Evolutionary conservation across 2,113 vertebrate species (phyloP).

Genomic region (Arenaria interpres): DNA sequence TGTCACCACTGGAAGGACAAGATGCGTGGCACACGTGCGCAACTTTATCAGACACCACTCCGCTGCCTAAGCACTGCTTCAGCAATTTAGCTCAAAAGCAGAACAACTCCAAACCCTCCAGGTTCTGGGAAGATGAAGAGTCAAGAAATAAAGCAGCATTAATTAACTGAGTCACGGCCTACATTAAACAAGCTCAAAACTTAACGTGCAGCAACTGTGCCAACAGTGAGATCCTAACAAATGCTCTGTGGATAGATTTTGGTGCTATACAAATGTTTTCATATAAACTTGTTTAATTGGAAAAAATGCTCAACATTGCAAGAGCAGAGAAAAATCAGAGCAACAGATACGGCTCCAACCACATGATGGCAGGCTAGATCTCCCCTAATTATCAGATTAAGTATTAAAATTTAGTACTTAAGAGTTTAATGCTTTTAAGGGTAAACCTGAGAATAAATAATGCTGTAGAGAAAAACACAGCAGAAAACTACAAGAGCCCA

Average conservation of each 20-base stretch:
- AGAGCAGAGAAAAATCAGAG: neutral
- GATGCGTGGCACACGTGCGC: neutral
- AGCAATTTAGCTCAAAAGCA: neutral
- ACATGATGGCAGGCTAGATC: neutral
- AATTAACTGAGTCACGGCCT: neutral
- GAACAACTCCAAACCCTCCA: neutral
- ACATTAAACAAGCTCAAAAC: neutral
- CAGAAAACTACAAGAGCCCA: constrained; percentile 77
- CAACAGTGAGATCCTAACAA: neutral
- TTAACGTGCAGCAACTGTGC: neutral
- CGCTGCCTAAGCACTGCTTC: neutral
- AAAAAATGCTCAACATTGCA: neutral
- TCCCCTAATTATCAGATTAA: neutral
- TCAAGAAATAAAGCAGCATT: neutral
- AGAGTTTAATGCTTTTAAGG: neutral
- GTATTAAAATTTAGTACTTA: neutral
- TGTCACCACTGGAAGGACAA: neutral
- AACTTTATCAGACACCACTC: neutral
- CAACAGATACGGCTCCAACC: neutral
- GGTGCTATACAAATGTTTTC: neutral
- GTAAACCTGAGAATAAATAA: constrained; percentile 22
- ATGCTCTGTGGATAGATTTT: neutral
- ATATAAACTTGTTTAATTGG: neutral
- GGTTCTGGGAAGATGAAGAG: neutral
- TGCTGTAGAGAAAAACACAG: constrained; percentile 47